Evolutionary conservation across 2,797 vertebrate species (phyloP).

Genomic region (Melanotaenia nigrans): DNA sequence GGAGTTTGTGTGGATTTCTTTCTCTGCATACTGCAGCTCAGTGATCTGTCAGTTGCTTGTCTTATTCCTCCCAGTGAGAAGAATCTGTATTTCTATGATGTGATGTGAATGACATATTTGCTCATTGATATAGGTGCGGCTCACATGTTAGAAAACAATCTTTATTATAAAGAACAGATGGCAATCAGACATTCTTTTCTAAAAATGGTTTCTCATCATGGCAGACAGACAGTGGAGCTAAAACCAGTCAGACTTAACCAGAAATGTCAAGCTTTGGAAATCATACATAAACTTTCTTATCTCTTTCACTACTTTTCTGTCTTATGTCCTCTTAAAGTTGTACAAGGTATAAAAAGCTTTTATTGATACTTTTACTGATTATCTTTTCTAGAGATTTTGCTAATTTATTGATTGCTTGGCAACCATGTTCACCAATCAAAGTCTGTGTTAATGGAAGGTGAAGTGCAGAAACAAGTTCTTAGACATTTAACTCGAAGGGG

Average conservation of each 20-base stretch:
- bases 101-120: neutral
- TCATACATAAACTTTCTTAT: too few relatives aligned
- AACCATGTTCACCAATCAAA: neutral
- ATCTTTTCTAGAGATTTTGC: neutral
- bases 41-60: neutral
- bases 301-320: too few relatives aligned
- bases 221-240: neutral
- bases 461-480: neutral
- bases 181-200: too few relatives aligned
- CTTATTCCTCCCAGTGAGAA: neutral
- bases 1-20: constrained; percentile 1
- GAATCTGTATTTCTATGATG: neutral
- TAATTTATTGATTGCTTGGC: neutral
- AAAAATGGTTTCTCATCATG: too few relatives aligned
- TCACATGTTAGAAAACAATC: too few relatives aligned
- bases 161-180: too few relatives aligned
- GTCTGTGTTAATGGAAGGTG: neutral
- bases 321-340: too few relatives aligned
- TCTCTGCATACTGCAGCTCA: neutral
- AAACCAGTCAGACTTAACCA: neutral
- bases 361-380: neutral
- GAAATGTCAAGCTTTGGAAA: too few relatives aligned
- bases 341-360: too few relatives aligned
- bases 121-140: neutral
- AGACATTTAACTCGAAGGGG: neutral